These are phyloP conservation scores for Scopus umbretta DNA, from an alignment of 2,113 vertebrate genomes.

Conservation along the genomic window DNA sequence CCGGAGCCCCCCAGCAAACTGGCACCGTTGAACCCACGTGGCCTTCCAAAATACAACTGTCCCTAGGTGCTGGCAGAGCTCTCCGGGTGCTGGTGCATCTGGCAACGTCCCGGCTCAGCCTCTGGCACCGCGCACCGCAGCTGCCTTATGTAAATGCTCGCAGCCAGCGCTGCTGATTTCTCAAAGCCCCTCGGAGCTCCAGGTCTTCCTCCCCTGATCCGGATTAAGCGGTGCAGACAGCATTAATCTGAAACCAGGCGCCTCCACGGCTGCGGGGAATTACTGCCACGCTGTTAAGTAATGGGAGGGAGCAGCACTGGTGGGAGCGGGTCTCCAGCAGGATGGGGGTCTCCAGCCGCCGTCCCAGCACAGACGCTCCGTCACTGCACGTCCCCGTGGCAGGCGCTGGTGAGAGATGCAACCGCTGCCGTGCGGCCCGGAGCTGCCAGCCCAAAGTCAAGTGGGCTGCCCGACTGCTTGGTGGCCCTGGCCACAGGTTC, in stretches of 20 bases:
- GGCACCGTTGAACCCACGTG: fast-evolving
- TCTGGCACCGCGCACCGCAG: fast-evolving
- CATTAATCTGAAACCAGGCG: not conserved
- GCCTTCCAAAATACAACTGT: not conserved
- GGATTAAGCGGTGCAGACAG: not conserved
- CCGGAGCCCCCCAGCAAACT: not conserved
- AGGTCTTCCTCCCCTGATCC: conserved; percentile 16
- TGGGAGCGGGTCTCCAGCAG: not conserved
- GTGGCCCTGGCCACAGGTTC: not conserved
- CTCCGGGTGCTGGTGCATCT: not conserved
- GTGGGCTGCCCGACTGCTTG: fast-evolving
- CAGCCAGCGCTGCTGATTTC: not conserved
- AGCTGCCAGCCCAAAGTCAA: not conserved
- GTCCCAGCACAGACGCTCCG: not conserved
- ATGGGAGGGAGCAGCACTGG: fast-evolving
- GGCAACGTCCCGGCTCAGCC: fast-evolving
- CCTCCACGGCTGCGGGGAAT: not conserved
- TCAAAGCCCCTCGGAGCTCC: conserved; percentile 34
- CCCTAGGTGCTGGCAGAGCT: not conserved
- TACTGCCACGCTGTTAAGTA: not conserved
- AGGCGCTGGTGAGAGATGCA: not conserved
- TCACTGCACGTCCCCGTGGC: fast-evolving
- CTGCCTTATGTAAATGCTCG: not conserved
- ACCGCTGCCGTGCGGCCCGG: fast-evolving
- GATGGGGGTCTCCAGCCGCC: no score